Base-by-base conservation (phyloP, 2,113 vertebrate species). In the Bubalus kerabau region DNA sequence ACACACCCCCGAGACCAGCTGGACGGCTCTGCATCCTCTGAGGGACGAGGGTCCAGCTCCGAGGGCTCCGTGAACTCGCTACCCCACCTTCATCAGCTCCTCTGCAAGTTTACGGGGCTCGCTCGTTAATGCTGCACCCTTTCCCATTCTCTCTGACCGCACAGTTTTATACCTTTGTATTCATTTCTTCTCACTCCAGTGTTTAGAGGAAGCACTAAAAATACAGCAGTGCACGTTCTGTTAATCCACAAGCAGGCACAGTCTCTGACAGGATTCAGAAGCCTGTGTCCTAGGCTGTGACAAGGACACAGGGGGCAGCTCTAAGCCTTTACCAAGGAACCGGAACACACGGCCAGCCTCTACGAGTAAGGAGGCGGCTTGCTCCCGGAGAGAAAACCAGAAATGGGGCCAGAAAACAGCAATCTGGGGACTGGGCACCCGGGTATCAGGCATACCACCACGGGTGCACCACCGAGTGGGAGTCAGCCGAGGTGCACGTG, bases 11-110 rank as follows among this genome's bases (percentile, higher is more conserved):
- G 1, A 40, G 36, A n/a, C 6, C 12, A 52, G 30, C 56, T 46
- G 64, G 30, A 52, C 3, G 0, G 6, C 36, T 13, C 78, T 0
- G 2, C 3, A 2, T 16, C 26, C 62, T 82, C 95, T 48, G 36
- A 21, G 12, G 82, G 10, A 32, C 19, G 16, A 26, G 1, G n/a
- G 7, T 36, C 21, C 24, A 40, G 64, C 56, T 76, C 5, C 2
- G 1, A 17, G 3, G 2, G 30, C 64, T 50, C 40, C 3, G 0
- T 3, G 28, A n/a, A 36, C 15, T 14, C 4, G 14, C 7, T 0
- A 13, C 7, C 50, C 56, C 16, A 21, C 52, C 48, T 30, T 84
- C 15, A 6, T 1, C 2, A 3, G 48, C 57, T 81, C 90, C 30
- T 50, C 23, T 54, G 28, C 54, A 50, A 36, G 57, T 54, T n/a